A percentile compares a stretch with the other conserved stretches of the same genome.
Conservation (phyloP, 2,888 invertebrate genomes). For the Chaitophorus viminalis region DNA sequence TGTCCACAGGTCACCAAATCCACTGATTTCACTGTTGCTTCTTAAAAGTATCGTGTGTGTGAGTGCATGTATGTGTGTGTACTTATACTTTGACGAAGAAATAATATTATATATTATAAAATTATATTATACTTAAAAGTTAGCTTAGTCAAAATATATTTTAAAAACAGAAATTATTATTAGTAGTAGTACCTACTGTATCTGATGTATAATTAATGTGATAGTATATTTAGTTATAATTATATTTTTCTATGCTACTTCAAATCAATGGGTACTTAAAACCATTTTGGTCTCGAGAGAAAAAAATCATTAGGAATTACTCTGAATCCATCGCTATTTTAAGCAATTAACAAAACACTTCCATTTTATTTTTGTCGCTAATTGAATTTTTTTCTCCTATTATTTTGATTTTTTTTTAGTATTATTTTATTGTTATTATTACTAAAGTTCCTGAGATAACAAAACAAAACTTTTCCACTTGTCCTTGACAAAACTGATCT, state of each 20-base stretch:
- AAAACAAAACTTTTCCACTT: slow-evolving; percentile 51
- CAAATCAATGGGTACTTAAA: slow-evolving; percentile 45
- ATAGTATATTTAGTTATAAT: slow-evolving; percentile 19
- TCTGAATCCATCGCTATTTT: slow-evolving; percentile 7
- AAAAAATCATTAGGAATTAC: background rate
- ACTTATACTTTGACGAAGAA: background rate
- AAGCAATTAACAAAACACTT: slow-evolving; percentile 17
- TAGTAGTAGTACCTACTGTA: slow-evolving; percentile 8
- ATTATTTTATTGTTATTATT: slow-evolving; percentile 26
- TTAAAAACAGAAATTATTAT: slow-evolving; percentile 31
- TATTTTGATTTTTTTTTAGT: slow-evolving; percentile 23
- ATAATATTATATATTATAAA: too few relatives aligned
- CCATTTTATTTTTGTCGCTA: slow-evolving; percentile 51
- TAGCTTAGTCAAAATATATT: slow-evolving; percentile 26
- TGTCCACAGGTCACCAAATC: too few relatives aligned
- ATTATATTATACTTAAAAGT: background rate
- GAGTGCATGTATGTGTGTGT: background rate
- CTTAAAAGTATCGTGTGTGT: too few relatives aligned
- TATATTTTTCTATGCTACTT: slow-evolving; percentile 30
- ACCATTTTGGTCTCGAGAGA: slow-evolving; percentile 27
- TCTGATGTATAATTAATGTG: background rate
- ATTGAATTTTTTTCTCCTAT: slow-evolving; percentile 28
- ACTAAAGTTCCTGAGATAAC: slow-evolving; percentile 56
- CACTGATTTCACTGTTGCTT: too few relatives aligned
- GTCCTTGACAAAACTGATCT: slow-evolving; percentile 59